Evolutionary conservation across 2,888 invertebrate genomes (phyloP).

Genomic region (Adelphocoris suturalis): DNA sequence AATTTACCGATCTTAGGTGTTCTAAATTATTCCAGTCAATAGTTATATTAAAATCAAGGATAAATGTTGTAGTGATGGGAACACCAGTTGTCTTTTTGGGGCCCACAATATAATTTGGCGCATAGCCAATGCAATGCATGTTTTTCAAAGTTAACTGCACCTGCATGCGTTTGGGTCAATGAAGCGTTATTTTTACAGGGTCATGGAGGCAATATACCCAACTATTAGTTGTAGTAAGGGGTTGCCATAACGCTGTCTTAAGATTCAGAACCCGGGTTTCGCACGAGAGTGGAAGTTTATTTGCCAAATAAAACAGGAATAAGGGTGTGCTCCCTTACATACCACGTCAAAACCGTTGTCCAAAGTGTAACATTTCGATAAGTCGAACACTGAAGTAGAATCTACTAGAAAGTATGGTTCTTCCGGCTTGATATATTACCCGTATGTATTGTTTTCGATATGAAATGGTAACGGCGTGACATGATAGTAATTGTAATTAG

Average conservation of each 20-base stretch:
- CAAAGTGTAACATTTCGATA: conserved; percentile 3
- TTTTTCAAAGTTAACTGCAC: background rate
- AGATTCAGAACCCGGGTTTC: background rate
- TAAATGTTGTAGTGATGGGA: background rate
- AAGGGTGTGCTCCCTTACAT: background rate
- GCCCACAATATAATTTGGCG: background rate
- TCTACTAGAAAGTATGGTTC: conserved; percentile 16
- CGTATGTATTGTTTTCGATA: conserved; percentile 25
- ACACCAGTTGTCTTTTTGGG: background rate
- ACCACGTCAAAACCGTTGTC: background rate
- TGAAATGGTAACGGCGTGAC: background rate
- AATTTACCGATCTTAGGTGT: background rate
- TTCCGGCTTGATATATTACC: conserved; percentile 6
- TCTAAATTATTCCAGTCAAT: background rate
- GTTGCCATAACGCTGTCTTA: background rate
- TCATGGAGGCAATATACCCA: background rate
- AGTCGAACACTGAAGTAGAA: background rate
- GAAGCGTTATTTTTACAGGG: background rate
- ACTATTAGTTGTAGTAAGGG: background rate
- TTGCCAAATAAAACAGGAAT: background rate
- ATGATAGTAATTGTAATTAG: background rate
- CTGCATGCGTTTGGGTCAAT: background rate
- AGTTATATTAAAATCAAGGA: background rate
- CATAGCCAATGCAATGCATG: background rate
- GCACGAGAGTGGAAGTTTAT: conserved; percentile 7